Percentiles rank a stretch among this genome's conserved stretches.
phyloP scores from a whole-genome alignment of 2,888 invertebrate genomes.

The Dryobotodes eremita region DNA sequence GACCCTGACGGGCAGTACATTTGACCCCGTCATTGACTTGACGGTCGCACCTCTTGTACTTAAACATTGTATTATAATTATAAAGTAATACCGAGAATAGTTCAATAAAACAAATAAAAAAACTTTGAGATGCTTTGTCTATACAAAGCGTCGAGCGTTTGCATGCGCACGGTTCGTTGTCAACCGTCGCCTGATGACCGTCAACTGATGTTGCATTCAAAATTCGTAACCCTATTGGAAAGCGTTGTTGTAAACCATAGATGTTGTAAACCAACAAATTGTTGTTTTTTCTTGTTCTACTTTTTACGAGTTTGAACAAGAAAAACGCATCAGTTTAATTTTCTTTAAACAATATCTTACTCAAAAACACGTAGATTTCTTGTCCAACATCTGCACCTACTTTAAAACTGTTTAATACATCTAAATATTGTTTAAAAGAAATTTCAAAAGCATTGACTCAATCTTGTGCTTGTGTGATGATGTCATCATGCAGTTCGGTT shows the following conservation, averaged over 20 bases:
- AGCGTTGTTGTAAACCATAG: neutral
- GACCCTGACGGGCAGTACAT: too few species aligned
- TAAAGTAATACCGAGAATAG: too few species aligned
- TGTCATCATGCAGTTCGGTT: constrained; percentile 24
- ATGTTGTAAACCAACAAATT: neutral
- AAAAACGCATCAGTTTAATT: neutral
- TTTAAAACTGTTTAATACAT: neutral
- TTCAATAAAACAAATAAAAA: too few species aligned
- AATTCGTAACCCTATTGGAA: neutral
- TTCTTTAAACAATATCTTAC: neutral
- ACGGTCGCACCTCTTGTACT: too few species aligned
- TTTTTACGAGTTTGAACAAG: neutral
- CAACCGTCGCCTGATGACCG: too few species aligned
- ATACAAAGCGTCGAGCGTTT: too few species aligned
- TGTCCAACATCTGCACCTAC: neutral
- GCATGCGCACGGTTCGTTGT: too few species aligned
- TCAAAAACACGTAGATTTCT: neutral
- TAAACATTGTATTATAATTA: too few species aligned
- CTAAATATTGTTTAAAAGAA: neutral
- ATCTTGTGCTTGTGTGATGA: neutral
- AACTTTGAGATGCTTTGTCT: too few species aligned
- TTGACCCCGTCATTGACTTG: too few species aligned
- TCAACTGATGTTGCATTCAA: constrained; percentile 24
- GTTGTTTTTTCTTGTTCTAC: too few species aligned
- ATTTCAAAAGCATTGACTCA: neutral